Evolutionary conservation across 2,113 vertebrate species (phyloP).

Genomic region (Cololabis saira): DNA sequence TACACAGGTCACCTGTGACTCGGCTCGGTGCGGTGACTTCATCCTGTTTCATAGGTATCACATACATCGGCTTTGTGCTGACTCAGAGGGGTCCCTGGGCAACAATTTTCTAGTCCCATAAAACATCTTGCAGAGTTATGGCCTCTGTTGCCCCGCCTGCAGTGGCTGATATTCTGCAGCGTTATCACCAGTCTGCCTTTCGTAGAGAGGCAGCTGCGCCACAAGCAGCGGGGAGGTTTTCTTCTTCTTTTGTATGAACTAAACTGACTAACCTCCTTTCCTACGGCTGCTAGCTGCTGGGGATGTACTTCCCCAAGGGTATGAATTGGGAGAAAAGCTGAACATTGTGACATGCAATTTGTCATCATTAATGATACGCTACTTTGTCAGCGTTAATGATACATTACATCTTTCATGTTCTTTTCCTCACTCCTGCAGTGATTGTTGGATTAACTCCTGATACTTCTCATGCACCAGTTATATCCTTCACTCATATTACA

Average conservation of each 20-base stretch:
- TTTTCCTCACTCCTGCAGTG: background rate
- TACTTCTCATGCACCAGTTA: too few species aligned
- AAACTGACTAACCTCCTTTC: constrained; percentile 45
- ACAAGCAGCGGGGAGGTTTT: background rate
- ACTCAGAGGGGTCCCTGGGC: constrained; percentile 13
- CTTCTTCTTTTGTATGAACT: constrained; percentile 23
- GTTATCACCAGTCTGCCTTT: background rate
- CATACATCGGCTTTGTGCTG: constrained; percentile 37
- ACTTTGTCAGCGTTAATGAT: background rate
- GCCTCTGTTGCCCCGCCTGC: background rate
- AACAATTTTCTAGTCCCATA: background rate
- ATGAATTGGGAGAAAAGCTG: constrained; percentile 38
- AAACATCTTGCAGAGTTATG: background rate
- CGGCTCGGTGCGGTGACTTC: too few species aligned
- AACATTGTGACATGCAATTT: constrained; percentile 13
- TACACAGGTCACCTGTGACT: too few species aligned
- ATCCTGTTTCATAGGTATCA: constrained; percentile 56
- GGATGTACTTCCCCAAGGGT: background rate
- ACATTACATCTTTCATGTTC: background rate
- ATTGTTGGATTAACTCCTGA: too few species aligned
- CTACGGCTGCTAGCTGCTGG: background rate
- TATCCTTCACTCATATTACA: too few species aligned
- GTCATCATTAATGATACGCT: background rate
- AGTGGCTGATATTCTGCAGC: constrained; percentile 1
- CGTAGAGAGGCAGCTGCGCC: background rate